Conservation (phyloP, 2,888 invertebrate species). For the Sesamia inferens region DNA sequence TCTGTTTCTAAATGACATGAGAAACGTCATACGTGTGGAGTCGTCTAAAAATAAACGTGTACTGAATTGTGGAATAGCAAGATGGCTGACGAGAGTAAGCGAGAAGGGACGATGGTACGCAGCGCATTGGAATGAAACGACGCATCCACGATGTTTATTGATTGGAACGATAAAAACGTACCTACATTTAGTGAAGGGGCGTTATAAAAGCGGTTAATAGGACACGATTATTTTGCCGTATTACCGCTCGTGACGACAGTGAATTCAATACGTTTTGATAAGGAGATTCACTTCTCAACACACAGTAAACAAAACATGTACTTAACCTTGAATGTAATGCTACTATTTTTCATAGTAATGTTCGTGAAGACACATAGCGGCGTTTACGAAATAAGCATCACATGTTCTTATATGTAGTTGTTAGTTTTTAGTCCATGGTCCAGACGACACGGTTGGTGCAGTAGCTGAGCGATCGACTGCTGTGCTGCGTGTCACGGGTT, state of each 20-base stretch:
- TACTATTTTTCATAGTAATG: neutral
- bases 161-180: slow-evolving; percentile 20
- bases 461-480: too few relatives aligned
- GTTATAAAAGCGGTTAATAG: slow-evolving; percentile 12
- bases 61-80: slow-evolving; percentile 19
- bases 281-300: neutral
- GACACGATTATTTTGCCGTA: slow-evolving; percentile 28
- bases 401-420: neutral
- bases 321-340: slow-evolving; percentile 17
- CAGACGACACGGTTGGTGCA: too few relatives aligned
- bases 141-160: slow-evolving; percentile 11
- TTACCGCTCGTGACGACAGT: neutral
- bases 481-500: too few relatives aligned
- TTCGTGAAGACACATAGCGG: neutral
- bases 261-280: neutral
- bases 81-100: slow-evolving; percentile 22
- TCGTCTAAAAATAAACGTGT: slow-evolving; percentile 12
- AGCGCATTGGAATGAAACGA: neutral
- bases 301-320: neutral
- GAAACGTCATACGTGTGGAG: slow-evolving; percentile 21
- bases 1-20: slow-evolving; percentile 21
- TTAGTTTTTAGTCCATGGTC: neutral
- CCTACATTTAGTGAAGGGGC: slow-evolving; percentile 11
- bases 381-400: slow-evolving; percentile 3
- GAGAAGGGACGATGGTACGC: slow-evolving; percentile 14